Conservation (phyloP, 2,888 invertebrate species). For the Galeruca laticollis region DNA sequence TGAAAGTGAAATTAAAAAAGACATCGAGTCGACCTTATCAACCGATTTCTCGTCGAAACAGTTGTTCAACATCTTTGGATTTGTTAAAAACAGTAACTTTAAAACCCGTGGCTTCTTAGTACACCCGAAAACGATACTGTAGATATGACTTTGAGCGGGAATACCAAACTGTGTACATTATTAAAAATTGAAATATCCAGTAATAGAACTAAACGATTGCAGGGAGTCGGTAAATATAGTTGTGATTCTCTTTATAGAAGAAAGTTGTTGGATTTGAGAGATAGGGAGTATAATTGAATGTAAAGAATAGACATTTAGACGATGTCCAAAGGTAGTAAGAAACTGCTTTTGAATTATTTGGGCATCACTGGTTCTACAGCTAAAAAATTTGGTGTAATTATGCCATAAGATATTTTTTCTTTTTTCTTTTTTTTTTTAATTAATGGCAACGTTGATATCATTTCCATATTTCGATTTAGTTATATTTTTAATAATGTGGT, state of each 20-base stretch:
- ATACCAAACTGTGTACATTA: conserved; percentile 58
- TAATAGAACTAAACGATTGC: conserved; percentile 58
- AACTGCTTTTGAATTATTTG: neutral
- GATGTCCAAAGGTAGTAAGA: neutral
- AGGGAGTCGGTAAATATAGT: conserved; percentile 57
- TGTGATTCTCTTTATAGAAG: conserved; percentile 61
- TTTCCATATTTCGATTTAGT: neutral
- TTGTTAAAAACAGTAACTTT: conserved; percentile 61
- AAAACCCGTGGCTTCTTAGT: conserved; percentile 48
- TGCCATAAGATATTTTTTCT: neutral
- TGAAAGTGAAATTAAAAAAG: conserved; percentile 64
- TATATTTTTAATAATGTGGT: neutral
- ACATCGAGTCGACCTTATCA: conserved; percentile 43
- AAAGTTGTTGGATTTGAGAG: conserved; percentile 25
- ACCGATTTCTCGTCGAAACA: conserved; percentile 42
- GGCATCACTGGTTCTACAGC: neutral
- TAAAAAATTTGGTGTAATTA: neutral
- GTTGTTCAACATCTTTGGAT: conserved; percentile 58
- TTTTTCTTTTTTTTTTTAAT: no score
- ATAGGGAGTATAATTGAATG: conserved; percentile 6
- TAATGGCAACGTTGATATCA: neutral
- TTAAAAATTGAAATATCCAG: conserved; percentile 55
- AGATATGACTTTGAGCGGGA: conserved; percentile 56
- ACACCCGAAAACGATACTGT: conserved; percentile 47
- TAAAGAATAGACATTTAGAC: neutral